Percentiles rank a stretch among this genome's conserved stretches.
Conservation (phyloP, 2,888 invertebrate species). For the Chydorus sphaericus region DNA sequence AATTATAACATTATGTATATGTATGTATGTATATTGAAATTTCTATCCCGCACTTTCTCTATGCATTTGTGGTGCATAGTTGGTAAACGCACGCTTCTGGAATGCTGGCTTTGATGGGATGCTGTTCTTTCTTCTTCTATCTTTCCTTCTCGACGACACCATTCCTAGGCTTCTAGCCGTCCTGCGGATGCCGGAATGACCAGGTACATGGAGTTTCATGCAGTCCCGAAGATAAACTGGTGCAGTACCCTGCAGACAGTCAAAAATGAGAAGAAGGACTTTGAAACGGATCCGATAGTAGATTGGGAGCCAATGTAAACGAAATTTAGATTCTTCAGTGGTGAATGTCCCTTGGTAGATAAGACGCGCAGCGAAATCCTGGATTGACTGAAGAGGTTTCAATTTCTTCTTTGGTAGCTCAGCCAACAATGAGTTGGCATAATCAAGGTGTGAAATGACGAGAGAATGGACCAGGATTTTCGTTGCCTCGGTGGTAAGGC, state of each 20-base stretch:
- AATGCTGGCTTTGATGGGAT: too few species aligned
- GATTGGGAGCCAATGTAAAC: not conserved
- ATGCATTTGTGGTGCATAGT: too few species aligned
- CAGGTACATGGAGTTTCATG: not conserved
- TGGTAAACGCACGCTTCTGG: too few species aligned
- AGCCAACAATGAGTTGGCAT: not conserved
- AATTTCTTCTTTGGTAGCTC: not conserved
- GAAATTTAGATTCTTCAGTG: not conserved
- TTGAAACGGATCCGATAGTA: not conserved
- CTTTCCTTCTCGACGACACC: too few species aligned
- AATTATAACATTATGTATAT: too few species aligned
- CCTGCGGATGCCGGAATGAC: not conserved
- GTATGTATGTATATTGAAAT: too few species aligned
- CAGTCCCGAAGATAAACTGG: not conserved
- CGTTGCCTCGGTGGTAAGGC: not conserved
- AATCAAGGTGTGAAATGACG: not conserved
- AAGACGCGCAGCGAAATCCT: not conserved
- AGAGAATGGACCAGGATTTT: not conserved
- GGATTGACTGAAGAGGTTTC: not conserved
- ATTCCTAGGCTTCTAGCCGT: too few species aligned
- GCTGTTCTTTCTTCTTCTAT: too few species aligned
- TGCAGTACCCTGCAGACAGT: not conserved
- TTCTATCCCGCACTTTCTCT: too few species aligned
- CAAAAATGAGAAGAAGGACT: not conserved
- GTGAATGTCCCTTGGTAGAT: not conserved